Evolutionary conservation across 2,113 vertebrate genomes (phyloP), one percentile per base, ranked within the genome.

Genomic region (Lates calcarifer): DNA sequence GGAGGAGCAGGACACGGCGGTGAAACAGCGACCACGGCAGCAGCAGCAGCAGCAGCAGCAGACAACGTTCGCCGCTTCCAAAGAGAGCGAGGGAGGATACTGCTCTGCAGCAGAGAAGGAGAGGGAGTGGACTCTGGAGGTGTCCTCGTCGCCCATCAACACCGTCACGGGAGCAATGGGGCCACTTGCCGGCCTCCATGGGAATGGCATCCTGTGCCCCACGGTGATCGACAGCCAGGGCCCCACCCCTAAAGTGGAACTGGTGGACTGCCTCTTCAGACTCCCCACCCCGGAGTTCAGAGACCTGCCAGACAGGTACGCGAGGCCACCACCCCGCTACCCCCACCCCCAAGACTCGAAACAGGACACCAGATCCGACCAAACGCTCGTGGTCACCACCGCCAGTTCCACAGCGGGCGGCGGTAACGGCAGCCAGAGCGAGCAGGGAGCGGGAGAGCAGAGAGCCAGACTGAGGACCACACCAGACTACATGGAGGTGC

Each of bases 401-500:
- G 93, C 94, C 91, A 93, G 95, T 58, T 92, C 96, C 85, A 94
- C 95, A 79, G 94, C 96, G 83, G 96, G 96, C 84, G 85, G 87
- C 39, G 93, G 95, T 85, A 96, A 96, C 91, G 94, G 95, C 95
- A 91, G 95, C 93, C 97, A 93, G 86, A 96, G 95, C 58, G 96
- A 97, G 96, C 89, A 90, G 74, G 97, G 96, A 91, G 94, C 96
- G 89, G 85, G 80, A 22, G 97, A 97, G 93, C 96, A 96, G 93
- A 96, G 96, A 94, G 95, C 96, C 95, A 96, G 97, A 96, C 96
- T 98, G 94, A 97, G 97, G 96, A 97, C 96, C 89, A 98, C 97
- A 94, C 96, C 98, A 84, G 98, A 99, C 96, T 99, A 99, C 95
- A 96, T 98, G 96, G 98, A 99, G 94, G 97, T 98, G 87, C 95